Base-by-base conservation (phyloP, 2,888 invertebrate species). In the Bombylius major region DNA sequence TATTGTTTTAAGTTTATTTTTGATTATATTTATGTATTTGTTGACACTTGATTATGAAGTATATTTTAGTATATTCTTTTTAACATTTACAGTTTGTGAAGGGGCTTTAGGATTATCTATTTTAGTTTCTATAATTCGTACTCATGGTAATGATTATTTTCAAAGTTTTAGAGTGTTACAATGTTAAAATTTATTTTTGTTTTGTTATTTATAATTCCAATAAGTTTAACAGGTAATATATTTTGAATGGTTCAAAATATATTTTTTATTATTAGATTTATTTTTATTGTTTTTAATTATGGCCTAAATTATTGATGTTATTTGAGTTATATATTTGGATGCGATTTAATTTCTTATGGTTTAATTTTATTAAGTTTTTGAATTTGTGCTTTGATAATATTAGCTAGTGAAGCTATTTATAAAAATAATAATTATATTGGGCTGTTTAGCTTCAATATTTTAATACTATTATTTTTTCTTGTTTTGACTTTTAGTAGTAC, bases 101-200 rank as follows among this genome's bases (percentile, higher is more conserved):
- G 80, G 82, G 0, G 79, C 78, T 62, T 78, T 84, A 72, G 82
- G 82, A 0, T 64, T 84, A 65, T 78, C 80, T 8, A 76, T 83
- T 77, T 77, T 83, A 72, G 76, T 82, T 63, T 75, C 76, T 49
- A 73, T 82, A 73, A 77, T 81, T 77, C 82, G 82, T 12, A 76
- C 76, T 59, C 76, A 80, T 76, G 82, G 82, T 0, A 81, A 78
- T 76, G 82, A 82, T 78, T 79, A 79, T 78, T 79, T 79, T 77
- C 75, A 78, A 69, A 75, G 76, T 66, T 79, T 80, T 76, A 78
- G 69, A 76, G 69, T 75, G 75, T 73, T 75, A 75, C 75, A 73
- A 79, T 82, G 79, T 76, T 81, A 80, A 79, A 76, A 71, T 73
- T 78, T 75, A 67, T 78, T 64, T 64, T 78, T 56, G 67, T 73